These are phyloP conservation scores for Philaethria dido DNA, from an alignment of 2,888 invertebrate genomes.

Conservation along the genomic window DNA sequence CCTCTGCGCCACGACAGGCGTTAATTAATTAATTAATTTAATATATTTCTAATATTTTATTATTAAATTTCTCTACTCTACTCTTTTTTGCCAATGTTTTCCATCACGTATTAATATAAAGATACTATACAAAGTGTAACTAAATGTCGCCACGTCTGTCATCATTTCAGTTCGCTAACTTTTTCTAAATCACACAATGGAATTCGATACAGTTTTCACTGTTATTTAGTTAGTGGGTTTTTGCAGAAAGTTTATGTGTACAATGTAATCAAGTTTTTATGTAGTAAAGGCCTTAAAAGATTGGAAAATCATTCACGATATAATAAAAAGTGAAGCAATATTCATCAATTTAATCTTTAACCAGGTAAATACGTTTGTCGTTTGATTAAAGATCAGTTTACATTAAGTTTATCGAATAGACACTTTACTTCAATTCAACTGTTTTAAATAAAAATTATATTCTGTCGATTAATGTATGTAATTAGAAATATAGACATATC, in stretches of 20 bases:
- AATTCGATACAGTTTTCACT: conserved; percentile 9
- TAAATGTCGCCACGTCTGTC: conserved; percentile 1
- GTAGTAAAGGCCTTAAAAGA: background rate
- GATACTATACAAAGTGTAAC: background rate
- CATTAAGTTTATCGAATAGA: too few relatives aligned
- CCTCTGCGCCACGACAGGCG: too few relatives aligned
- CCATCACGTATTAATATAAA: background rate
- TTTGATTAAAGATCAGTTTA: too few relatives aligned
- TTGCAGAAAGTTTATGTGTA: background rate
- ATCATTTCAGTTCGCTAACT: conserved; percentile 1
- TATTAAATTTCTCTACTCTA: too few relatives aligned
- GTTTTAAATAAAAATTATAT: too few relatives aligned
- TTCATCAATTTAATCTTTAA: background rate
- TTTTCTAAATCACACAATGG: background rate
- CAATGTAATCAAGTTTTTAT: conserved; percentile 7
- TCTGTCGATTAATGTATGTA: too few relatives aligned
- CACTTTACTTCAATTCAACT: too few relatives aligned
- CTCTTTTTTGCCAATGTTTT: too few relatives aligned
- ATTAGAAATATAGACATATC: too few relatives aligned
- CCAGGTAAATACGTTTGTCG: background rate
- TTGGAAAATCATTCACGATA: background rate
- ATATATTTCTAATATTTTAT: too few relatives aligned
- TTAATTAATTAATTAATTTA: too few relatives aligned
- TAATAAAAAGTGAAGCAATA: conserved; percentile 4
- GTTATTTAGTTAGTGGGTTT: background rate